Base-by-base conservation (phyloP, 2,113 vertebrate species). In the Protobothrops flavoviridis region DNA sequence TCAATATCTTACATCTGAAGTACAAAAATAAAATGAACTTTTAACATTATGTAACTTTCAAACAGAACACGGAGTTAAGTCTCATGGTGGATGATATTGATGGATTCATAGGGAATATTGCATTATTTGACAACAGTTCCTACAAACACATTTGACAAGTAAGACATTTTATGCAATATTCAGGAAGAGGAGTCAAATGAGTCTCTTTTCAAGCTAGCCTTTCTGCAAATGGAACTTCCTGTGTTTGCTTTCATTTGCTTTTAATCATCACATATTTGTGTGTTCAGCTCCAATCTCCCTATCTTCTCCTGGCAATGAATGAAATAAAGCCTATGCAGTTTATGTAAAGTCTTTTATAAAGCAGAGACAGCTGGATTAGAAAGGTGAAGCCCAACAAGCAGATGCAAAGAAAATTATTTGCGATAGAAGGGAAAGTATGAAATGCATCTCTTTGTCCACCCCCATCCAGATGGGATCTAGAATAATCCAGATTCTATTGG, bases 291-390 rank as follows among this genome's bases (percentile, higher is more conserved):
- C 43, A 86, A 69, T 39, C 69, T 53, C 29, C 11, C 57, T 43
- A 7, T 64, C 0, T 0, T 17, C 88, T 59, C 93, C 87, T 89
- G 0, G 74, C 92, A 89, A 89, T 93, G 94, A 94, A 95, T 90
- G 61, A 90, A 95, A 93, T n/a, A 93, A 90, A 91, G 93, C 59
- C 69, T 48, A 88, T 45, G 91, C 94, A 93, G 94, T 52, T 59
- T 23, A 43, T 20, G 56, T 90, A 94, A 81, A 94, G 95, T 94
- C 93, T 95, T 96, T 95, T 94, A 91, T 94, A 95, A 96, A 92
- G 93, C 93, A 96, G 85, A 95, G 94, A 95, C 95, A 96, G 95
- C 95, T 94, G 94, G 95, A 96, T 96, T 96, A 96, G 94, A 96
- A 96, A 95, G 92, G 93, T 93, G 93, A 97, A 96, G 90, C 87